Base-by-base conservation (phyloP, 2,113 vertebrate genomes). In the Stercorarius parasiticus region DNA sequence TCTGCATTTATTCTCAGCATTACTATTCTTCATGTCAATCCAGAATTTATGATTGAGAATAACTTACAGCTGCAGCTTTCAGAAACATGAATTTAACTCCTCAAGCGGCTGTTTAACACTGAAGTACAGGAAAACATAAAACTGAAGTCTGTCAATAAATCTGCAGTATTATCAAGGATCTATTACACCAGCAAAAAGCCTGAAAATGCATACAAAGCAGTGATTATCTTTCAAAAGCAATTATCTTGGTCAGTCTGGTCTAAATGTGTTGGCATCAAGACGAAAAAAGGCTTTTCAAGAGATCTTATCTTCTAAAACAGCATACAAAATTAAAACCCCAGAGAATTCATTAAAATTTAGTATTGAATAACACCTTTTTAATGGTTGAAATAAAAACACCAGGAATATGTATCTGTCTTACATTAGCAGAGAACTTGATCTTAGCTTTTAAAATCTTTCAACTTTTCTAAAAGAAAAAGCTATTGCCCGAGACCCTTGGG, bases 281-380 rank as follows among this genome's bases (percentile, higher is more conserved):
- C 14, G 36, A 92, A 97, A 91, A 92, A 93, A 64, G 6, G 20
- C 40, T 96, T 96, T 95, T 94, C 81, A 95, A 21, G 53, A 56
- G 42, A 73, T 20, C 4, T 69, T 94, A 85, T n/a, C 36, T 93
- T 78, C 84, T 82, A 47, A 81, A 78, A 53, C 9, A 88, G 71
- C 14, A n/a, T 6, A 43, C 6, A 81, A 34, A 87, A 84, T 64
- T 30, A 78, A 81, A 85, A 74, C 0, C 3, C 14, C 14, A 55
- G 9, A 29, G 30, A 52, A 26, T 27, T 71, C 43, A 6, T 85
- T 82, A 69, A 43, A 11, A 45, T 52, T 71, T 43, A 93, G 40
- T 8, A 61, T 0, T 23, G 10, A 80, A n/a, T 49, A 72, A 65
- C 13, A 91, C 38, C 3, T 42, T 88, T 81, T 73, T 42, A 73